A percentile compares a stretch with the other conserved stretches of the same genome.
Evolutionary conservation across 2,888 invertebrate species (phyloP).

Genomic region (Willowsia nigromaculata): DNA sequence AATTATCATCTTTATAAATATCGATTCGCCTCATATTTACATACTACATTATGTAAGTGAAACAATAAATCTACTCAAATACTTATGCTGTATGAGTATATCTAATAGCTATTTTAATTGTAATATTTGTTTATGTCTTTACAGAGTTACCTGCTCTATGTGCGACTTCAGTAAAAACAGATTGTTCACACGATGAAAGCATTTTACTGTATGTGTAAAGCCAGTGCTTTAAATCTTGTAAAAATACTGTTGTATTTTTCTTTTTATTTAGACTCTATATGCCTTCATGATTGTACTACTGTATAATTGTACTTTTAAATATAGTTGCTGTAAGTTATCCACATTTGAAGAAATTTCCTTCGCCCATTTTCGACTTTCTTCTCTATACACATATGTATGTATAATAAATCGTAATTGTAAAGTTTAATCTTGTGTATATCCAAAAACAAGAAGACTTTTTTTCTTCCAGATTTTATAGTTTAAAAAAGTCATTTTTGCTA

Average conservation of each 20-base stretch:
- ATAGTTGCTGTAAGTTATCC: neutral
- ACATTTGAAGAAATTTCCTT: slow-evolving; percentile 18
- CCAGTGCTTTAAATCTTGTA: slow-evolving; percentile 26
- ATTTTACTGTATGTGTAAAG: slow-evolving; percentile 11
- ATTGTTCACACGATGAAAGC: slow-evolving; percentile 1
- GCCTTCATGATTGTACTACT: neutral
- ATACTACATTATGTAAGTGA: slow-evolving; percentile 33
- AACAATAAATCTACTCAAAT: neutral
- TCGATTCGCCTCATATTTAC: slow-evolving; percentile 20
- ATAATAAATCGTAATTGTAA: neutral
- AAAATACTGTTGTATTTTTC: slow-evolving; percentile 12
- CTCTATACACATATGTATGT: neutral
- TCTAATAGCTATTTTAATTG: neutral
- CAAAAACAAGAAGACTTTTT: neutral
- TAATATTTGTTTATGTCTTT: neutral
- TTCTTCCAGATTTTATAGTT: slow-evolving; percentile 31
- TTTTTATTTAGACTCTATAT: neutral
- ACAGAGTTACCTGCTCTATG: slow-evolving; percentile 36
- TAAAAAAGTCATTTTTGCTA: slow-evolving; percentile 27
- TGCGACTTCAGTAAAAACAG: slow-evolving; percentile 3
- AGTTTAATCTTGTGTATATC: neutral
- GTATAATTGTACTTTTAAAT: neutral
- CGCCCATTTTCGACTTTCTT: neutral
- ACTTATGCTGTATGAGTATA: neutral
- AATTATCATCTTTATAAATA: slow-evolving; percentile 40